Base-by-base conservation (phyloP, 2,113 vertebrate species). In the Scomber scombrus region DNA sequence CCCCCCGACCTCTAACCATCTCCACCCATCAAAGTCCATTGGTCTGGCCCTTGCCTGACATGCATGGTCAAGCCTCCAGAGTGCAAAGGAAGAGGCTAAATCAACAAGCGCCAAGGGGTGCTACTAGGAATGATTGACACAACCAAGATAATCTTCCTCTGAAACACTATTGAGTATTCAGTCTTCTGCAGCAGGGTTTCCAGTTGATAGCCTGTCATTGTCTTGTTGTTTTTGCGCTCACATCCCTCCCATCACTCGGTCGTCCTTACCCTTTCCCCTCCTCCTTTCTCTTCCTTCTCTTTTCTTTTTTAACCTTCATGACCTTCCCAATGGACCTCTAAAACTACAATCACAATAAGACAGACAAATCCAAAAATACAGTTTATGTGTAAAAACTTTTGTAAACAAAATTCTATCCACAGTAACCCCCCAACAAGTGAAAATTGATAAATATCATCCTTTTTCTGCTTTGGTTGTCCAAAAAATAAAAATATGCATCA, bases 21-120 rank as follows among this genome's bases (percentile, higher is more conserved):
- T 72, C 89, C 73, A 63, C 51, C 88, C 72, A 58, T 81, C 67
- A 45, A 67, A 75, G 79, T 52, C 71, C 46, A 0, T 45, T 34
- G 82, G 68, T 56, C 63, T 70, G 79, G 60, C 56, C 57, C 67
- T 72, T 85, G 80, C 73, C 85, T 86, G 88, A 85, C 82, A 76
- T 66, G 71, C 50, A 75, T 81, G 55, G 72, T 47, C 64, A 56
- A 55, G 61, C 78, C 61, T 76, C 50, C 63, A 58, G 49, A 75
- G 75, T 3, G 5, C 21, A 52, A 72, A 9, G 56, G 76, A 82
- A 65, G 64, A 75, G 40, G 46, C 75, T 65, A 77, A 85, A 73
- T 50, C 29, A 80, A 66, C 73, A 75, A 76, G 54, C 55, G 3
- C 79, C 60, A 19, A 55, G 46, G 67, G 61, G 46, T 26, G 60